phyloP scores from a whole-genome alignment of 2,888 invertebrate genomes.

The Iselma pallidipennis region DNA sequence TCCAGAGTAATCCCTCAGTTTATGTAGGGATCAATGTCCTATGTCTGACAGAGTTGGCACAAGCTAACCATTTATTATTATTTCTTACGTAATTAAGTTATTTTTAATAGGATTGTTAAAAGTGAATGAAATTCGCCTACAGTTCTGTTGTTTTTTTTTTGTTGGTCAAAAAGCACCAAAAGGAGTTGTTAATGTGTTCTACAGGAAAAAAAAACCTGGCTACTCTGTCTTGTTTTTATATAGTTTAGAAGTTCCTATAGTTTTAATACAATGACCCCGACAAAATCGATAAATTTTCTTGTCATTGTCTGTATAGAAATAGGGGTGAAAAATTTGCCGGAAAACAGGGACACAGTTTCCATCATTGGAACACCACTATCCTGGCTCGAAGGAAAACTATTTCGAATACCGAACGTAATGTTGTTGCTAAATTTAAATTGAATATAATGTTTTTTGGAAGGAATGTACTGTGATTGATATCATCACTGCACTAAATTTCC shows the following conservation, averaged over 20 bases:
- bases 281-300: no score
- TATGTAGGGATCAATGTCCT: slow-evolving; percentile 28
- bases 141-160: not conserved
- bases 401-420: not conserved
- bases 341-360: not conserved
- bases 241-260: not conserved
- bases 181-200: no score
- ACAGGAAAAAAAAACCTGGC: no score
- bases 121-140: slow-evolving; percentile 20
- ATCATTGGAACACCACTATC: no score
- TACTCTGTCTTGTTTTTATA: not conserved
- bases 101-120: slow-evolving; percentile 31
- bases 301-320: no score
- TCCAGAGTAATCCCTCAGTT: slow-evolving; percentile 24
- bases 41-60: slow-evolving; percentile 40
- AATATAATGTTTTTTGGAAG: not conserved
- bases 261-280: no score
- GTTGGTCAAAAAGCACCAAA: not conserved
- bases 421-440: not conserved
- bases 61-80: slow-evolving; percentile 36
- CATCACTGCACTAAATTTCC: not conserved
- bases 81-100: slow-evolving; percentile 37
- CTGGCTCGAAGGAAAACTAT: not conserved
- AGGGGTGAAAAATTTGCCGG: not conserved
- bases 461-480: not conserved